Evolutionary conservation across 2,797 vertebrate species (phyloP).

Genomic region (Hypotaenidia okinawae): DNA sequence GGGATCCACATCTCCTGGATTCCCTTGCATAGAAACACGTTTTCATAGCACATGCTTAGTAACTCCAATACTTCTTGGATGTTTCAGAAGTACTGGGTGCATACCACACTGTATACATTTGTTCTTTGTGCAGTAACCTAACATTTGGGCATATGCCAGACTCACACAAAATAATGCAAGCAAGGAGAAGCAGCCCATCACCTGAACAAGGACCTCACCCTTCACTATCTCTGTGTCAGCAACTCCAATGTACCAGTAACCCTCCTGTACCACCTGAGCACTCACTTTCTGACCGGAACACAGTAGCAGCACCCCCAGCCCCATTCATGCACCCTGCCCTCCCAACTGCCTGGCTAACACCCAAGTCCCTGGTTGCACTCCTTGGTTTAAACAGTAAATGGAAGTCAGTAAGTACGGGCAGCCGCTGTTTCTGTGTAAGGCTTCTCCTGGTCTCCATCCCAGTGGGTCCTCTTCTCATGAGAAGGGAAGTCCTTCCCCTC

Average conservation of each 20-base stretch:
- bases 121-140: background rate
- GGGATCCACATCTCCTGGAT: background rate
- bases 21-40: background rate
- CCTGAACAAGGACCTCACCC: accelerated
- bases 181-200: background rate
- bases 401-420: too few relatives aligned
- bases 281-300: background rate
- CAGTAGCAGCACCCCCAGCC: too few relatives aligned
- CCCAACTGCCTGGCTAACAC: too few relatives aligned
- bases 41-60: background rate
- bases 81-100: background rate
- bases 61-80: background rate
- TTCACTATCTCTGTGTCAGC: background rate
- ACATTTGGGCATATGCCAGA: background rate
- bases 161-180: background rate
- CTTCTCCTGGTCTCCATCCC: background rate
- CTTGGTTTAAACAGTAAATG: too few relatives aligned
- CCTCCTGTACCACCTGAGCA: background rate
- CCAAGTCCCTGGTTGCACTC: too few relatives aligned
- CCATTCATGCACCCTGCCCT: too few relatives aligned
- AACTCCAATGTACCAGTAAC: background rate
- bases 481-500: background rate
- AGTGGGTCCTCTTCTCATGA: background rate
- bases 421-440: background rate
- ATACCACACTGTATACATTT: background rate